phyloP scores from a whole-genome alignment of 2,113 vertebrate species.

The Tor tambroides region DNA sequence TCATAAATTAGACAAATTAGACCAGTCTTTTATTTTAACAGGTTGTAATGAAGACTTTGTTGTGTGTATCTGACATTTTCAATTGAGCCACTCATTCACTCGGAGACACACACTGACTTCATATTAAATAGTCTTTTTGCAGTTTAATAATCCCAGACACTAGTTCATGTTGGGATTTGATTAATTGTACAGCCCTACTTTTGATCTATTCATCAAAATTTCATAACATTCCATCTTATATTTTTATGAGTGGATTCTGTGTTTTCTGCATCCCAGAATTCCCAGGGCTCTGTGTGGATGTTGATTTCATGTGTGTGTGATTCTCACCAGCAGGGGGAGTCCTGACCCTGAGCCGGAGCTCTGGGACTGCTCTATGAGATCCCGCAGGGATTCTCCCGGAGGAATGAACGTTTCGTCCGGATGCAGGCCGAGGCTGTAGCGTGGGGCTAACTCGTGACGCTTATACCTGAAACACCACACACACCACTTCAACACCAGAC shows the following conservation, averaged over 20 bases:
- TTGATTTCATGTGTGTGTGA: neutral
- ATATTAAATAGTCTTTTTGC: neutral
- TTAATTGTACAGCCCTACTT: neutral
- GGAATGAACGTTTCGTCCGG: constrained; percentile 93
- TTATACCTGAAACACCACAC: constrained; percentile 79
- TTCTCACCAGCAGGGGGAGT: constrained; percentile 96
- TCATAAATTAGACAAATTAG: neutral
- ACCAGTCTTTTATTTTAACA: neutral
- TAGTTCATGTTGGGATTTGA: neutral
- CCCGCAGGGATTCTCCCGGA: constrained; percentile 91
- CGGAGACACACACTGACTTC: neutral
- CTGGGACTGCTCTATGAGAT: constrained; percentile 94
- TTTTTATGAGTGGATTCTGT: neutral
- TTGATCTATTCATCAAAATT: neutral
- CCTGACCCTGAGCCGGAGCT: constrained; percentile 97
- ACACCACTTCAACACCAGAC: neutral
- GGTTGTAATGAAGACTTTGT: neutral
- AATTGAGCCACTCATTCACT: too few species aligned
- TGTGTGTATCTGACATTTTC: neutral
- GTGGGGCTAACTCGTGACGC: constrained; percentile 86
- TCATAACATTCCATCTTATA: neutral
- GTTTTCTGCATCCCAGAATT: neutral
- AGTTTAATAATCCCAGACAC: neutral
- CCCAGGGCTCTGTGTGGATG: neutral
- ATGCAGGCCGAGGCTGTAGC: constrained; percentile 91